Base-by-base conservation (phyloP, 53 echinoderm and acorn worm genomes). In the Echinarachnius parma region DNA sequence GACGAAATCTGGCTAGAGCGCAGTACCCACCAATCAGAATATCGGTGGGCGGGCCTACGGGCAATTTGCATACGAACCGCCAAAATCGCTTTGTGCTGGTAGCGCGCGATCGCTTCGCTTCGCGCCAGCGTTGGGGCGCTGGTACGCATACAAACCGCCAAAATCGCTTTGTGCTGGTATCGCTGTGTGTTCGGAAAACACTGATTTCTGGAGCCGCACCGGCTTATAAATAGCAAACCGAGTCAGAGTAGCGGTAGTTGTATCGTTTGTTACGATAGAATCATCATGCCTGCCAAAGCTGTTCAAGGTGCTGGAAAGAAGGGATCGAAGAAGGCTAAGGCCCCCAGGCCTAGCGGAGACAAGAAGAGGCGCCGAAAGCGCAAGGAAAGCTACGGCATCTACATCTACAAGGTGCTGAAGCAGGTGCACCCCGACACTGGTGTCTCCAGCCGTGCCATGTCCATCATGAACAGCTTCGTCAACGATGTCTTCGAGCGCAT, bases 331-430 rank as follows among this genome's bases (percentile, higher is more conserved):
- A 87, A 83, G 60, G 83, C 88, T 29, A 88, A 83, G 83, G 87
- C 81, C 34, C n/a, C 27, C 54, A 45, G 47, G 8, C 39, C 75
- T 5, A 20, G 29, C 64, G 25, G 27, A 20, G 75, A 39, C 59
- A 59, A 66, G 66, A 87, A 83, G 78, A 72, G 78, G 75, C 50
- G 79, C 14, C 53, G 63, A 30, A 58, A 45, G 46, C 67, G 89
- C 46, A 85, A 86, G 85, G 89, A 89, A 53, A 82, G 78, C 78
- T 89, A 86, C 59, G 78, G 77, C 56, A 89, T 89, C 89, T 89
- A 89, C 85, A 89, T 89, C 74, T 85, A 89, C 89, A 89, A 89
- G 56, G 89, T 89, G 46, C 66, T 89, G 84, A 89, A 89, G 81
- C 89, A 89, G 65, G 85, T 89, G 21, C 89, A 89, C 63, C 89